phyloP scores from a whole-genome alignment of 2,113 vertebrate species.

The Rhadina sibilatrix region DNA sequence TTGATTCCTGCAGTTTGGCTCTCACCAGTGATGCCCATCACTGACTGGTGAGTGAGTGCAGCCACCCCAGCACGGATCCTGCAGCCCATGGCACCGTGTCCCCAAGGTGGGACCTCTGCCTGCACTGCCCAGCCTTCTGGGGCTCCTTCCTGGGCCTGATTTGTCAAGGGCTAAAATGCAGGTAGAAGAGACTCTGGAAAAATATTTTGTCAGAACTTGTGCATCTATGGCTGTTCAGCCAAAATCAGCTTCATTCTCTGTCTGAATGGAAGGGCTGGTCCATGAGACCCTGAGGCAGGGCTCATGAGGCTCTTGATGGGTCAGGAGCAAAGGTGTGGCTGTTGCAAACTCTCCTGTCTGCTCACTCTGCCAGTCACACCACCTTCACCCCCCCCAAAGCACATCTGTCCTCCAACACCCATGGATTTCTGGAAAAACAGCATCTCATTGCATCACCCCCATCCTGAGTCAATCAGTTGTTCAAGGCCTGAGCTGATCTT shows the following conservation, averaged over 20 bases:
- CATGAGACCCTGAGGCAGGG: not conserved
- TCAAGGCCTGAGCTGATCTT: not conserved
- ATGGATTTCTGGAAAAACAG: not conserved
- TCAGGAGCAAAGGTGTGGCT: not conserved
- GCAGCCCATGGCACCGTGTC: accelerated
- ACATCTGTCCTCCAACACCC: not conserved
- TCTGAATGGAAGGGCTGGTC: not conserved
- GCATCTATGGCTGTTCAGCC: accelerated
- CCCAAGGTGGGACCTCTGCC: not conserved
- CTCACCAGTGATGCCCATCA: not conserved
- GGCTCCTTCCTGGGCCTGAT: not conserved
- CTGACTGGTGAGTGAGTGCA: accelerated
- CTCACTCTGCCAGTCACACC: accelerated
- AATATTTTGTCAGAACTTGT: not conserved
- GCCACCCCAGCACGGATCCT: not conserved
- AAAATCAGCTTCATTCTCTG: accelerated
- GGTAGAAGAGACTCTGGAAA: not conserved
- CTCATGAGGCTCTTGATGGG: too few relatives aligned
- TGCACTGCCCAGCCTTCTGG: not conserved
- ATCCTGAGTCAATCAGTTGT: not conserved
- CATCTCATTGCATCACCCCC: not conserved
- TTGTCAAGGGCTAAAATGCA: not conserved
- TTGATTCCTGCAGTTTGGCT: constrained; percentile 39
- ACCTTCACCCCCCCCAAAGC: not conserved
- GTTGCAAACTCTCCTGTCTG: not conserved